phyloP scores from a whole-genome alignment of 2,888 invertebrate species.

The Agrochola lota region DNA sequence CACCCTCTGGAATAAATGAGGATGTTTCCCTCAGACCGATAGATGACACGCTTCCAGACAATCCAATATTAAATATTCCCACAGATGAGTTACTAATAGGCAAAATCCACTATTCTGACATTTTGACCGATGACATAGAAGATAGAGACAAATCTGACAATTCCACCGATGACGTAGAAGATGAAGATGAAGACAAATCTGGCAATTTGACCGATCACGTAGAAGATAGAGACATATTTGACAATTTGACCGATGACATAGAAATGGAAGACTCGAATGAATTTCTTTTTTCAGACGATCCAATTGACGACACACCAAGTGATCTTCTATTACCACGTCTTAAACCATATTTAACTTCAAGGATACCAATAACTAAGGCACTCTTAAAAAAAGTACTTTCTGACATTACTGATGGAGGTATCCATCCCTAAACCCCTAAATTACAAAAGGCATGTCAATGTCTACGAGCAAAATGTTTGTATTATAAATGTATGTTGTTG shows the following conservation, averaged over 20 bases:
- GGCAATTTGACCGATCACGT: neutral
- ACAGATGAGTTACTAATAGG: neutral
- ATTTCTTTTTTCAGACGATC: neutral
- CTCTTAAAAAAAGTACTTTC: conserved; percentile 33
- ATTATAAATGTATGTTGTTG: neutral
- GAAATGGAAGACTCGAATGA: neutral
- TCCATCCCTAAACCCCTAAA: neutral
- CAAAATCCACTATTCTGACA: neutral
- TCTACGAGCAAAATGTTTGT: neutral
- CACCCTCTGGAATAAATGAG: neutral
- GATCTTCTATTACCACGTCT: neutral
- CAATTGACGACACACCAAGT: neutral
- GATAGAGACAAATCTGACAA: neutral
- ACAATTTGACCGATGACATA: neutral
- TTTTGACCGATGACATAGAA: neutral
- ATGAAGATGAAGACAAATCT: neutral
- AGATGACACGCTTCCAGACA: neutral
- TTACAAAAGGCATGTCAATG: neutral
- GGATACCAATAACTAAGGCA: conserved; percentile 29
- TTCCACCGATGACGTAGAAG: neutral
- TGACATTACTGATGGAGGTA: conserved; percentile 10
- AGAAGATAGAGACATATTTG: neutral
- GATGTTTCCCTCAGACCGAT: no score
- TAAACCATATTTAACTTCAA: conserved; percentile 23
- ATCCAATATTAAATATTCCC: neutral